These are phyloP conservation scores for Pollenia labialis DNA, from an alignment of 2,888 invertebrate species.

Conservation along the genomic window DNA sequence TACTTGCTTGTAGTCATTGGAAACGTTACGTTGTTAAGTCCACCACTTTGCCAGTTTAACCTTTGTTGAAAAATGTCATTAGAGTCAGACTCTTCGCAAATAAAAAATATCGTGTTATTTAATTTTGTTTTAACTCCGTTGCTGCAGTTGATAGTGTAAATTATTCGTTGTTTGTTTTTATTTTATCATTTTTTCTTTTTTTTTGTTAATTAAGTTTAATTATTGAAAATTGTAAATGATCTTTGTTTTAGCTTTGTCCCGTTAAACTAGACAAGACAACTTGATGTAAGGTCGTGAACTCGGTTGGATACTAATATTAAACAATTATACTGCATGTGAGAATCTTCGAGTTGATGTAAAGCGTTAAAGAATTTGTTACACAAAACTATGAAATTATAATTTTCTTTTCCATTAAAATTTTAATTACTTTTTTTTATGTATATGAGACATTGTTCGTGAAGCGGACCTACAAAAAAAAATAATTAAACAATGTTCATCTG, in stretches of 20 bases:
- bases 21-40: slow-evolving; percentile 12
- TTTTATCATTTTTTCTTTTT: slow-evolving; percentile 5
- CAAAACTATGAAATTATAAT: too few relatives aligned
- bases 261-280: slow-evolving; percentile 46
- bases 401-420: too few relatives aligned
- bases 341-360: slow-evolving; percentile 2
- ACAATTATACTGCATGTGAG: neutral
- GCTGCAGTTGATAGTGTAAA: slow-evolving; percentile 46
- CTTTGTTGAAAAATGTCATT: slow-evolving; percentile 76
- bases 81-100: slow-evolving; percentile 80
- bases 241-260: slow-evolving; percentile 48
- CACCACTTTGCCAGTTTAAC: slow-evolving; percentile 33
- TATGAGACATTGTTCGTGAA: too few relatives aligned
- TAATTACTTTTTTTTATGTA: too few relatives aligned
- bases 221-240: slow-evolving; percentile 76
- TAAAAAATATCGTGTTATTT: slow-evolving; percentile 79
- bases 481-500: too few relatives aligned
- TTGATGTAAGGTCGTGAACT: slow-evolving; percentile 46
- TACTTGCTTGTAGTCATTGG: slow-evolving; percentile 17
- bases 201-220: slow-evolving; percentile 79
- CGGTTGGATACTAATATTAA: slow-evolving; percentile 27
- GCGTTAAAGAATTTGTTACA: neutral
- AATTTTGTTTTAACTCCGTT: slow-evolving; percentile 67
- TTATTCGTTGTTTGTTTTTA: slow-evolving; percentile 19
- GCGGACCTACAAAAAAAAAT: too few relatives aligned